These are phyloP conservation scores for Sula dactylatra DNA, from an alignment of 2,113 vertebrate genomes.

Conservation along the genomic window DNA sequence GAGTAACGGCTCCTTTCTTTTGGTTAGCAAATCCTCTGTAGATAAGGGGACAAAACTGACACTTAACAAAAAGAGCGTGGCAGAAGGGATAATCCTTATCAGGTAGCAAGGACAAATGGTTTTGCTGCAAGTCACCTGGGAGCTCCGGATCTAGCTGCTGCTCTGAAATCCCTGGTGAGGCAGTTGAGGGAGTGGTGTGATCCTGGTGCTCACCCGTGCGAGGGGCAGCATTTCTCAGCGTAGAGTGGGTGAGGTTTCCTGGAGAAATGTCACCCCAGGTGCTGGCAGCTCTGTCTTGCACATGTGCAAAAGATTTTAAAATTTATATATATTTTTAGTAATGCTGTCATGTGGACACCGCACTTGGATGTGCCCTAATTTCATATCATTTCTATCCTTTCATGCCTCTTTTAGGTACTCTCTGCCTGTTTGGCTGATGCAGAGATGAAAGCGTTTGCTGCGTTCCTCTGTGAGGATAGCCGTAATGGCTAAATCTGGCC, in stretches of 20 bases:
- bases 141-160: neutral
- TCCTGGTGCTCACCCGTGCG: neutral
- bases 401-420: neutral
- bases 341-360: neutral
- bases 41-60: neutral
- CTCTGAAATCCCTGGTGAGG: neutral
- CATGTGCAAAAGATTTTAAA: neutral
- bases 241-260: neutral
- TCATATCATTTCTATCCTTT: neutral
- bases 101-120: fast-evolving
- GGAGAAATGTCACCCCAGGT: neutral
- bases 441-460: neutral
- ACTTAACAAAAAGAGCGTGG: neutral
- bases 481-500: neutral
- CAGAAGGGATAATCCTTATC: neutral
- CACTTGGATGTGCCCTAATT: neutral
- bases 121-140: neutral
- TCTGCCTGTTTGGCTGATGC: neutral
- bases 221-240: neutral
- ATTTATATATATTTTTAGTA: neutral
- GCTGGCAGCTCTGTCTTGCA: neutral
- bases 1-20: neutral
- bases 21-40: neutral
- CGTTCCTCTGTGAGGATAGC: neutral
- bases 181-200: too few relatives aligned